Evolutionary conservation across 2,113 vertebrate species (phyloP).

Genomic region (Varanus salvator): DNA sequence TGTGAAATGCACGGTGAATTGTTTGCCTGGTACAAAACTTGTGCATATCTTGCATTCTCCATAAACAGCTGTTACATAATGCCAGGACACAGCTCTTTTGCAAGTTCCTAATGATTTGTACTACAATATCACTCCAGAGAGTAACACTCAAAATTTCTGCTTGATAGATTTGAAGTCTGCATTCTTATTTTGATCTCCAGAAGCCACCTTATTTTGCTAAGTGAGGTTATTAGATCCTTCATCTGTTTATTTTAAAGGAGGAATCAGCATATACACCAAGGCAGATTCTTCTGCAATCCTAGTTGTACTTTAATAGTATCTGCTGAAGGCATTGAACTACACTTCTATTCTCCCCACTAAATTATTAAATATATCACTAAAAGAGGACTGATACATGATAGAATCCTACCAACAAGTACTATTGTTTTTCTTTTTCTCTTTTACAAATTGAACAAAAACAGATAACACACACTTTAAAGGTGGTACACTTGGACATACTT

Average conservation of each 20-base stretch:
- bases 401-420: not conserved
- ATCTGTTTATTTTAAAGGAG: not conserved
- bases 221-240: too few relatives aligned
- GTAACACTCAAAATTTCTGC: not conserved
- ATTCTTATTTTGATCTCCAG: not conserved
- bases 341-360: slow-evolving; percentile 21
- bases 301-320: not conserved
- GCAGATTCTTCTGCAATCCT: not conserved
- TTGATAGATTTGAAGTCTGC: not conserved
- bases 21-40: too few relatives aligned
- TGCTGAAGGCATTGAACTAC: slow-evolving; percentile 10
- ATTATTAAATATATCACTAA: slow-evolving; percentile 15
- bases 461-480: not conserved
- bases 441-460: slow-evolving; percentile 9
- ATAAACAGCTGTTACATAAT: too few relatives aligned
- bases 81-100: not conserved
- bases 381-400: slow-evolving; percentile 25
- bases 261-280: not conserved
- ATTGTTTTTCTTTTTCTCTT: too few relatives aligned
- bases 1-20: too few relatives aligned
- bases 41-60: too few relatives aligned
- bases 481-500: slow-evolving; percentile 12
- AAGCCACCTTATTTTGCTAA: not conserved
- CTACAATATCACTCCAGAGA: not conserved
- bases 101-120: not conserved